A percentile compares a stretch with the other conserved stretches of the same genome.
Evolutionary conservation across 2,113 vertebrate genomes (phyloP).

Genomic region (Colaptes auratus): DNA sequence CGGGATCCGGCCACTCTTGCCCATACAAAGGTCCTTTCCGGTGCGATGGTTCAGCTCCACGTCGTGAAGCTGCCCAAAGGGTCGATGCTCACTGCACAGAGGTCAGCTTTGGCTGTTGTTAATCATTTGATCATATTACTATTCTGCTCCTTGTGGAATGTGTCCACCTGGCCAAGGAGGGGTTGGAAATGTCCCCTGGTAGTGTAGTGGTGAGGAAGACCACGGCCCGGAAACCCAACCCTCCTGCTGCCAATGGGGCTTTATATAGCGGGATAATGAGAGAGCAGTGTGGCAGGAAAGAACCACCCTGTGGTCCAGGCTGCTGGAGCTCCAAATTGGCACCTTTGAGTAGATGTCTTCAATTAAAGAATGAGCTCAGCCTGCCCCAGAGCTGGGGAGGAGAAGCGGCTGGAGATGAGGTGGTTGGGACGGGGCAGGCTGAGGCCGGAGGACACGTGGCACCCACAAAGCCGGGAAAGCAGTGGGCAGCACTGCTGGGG

Average conservation of each 20-base stretch:
- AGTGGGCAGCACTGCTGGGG: accelerated
- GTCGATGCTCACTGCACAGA: accelerated
- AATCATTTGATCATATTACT: background rate
- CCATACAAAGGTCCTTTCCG: conserved; percentile 26
- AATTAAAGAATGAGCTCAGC: conserved; percentile 36
- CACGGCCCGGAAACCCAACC: conserved; percentile 43
- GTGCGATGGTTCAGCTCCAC: background rate
- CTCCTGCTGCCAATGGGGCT: background rate
- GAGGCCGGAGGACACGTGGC: background rate
- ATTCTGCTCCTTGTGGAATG: background rate
- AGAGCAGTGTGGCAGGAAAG: conserved; percentile 41
- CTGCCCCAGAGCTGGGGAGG: accelerated
- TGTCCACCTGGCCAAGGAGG: background rate
- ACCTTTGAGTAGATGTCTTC: background rate
- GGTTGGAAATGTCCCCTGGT: background rate
- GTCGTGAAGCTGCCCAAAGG: background rate
- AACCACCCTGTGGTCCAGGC: background rate
- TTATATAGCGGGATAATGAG: conserved; percentile 60
- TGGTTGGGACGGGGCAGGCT: background rate
- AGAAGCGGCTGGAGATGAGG: background rate
- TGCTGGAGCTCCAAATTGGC: background rate
- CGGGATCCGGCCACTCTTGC: background rate
- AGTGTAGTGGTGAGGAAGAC: background rate
- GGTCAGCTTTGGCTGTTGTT: background rate
- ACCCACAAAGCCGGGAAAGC: background rate